phyloP scores from a whole-genome alignment of 2,797 vertebrate species.

The Sebastes glaucus region DNA sequence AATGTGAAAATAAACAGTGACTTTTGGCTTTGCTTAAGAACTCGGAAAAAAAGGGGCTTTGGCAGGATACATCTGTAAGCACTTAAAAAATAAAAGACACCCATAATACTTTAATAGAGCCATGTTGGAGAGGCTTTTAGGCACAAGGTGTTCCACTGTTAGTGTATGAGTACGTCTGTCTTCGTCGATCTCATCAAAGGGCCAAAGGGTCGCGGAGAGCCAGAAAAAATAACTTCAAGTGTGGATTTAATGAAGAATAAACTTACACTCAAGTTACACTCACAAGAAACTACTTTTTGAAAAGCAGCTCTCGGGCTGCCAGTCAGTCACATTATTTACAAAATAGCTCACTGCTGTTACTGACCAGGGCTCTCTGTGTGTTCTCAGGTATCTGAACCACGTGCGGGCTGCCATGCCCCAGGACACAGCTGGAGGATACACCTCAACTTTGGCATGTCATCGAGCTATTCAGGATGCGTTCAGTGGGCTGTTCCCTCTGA shows the following conservation, averaged over 20 bases:
- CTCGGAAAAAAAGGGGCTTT: conserved; percentile 59
- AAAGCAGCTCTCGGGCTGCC: conserved; percentile 37
- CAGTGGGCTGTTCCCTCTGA: conserved; percentile 88
- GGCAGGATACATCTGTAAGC: conserved; percentile 86
- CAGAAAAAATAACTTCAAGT: conserved; percentile 67
- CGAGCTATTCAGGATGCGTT: conserved; percentile 96
- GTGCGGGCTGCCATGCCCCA: conserved; percentile 90
- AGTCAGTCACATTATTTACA: conserved; percentile 53
- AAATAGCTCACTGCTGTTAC: conserved; percentile 42
- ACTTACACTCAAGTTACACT: conserved; percentile 54
- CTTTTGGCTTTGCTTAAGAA: conserved; percentile 65
- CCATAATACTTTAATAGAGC: conserved; percentile 84
- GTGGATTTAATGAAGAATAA: conserved; percentile 67
- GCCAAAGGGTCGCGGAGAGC: conserved; percentile 40
- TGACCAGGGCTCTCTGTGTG: conserved; percentile 55
- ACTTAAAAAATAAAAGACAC: conserved; percentile 87
- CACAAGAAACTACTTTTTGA: conserved; percentile 41
- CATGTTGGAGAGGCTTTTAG: conserved; percentile 77
- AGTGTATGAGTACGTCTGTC: conserved; percentile 55
- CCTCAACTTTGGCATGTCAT: conserved; percentile 92
- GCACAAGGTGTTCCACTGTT: conserved; percentile 69
- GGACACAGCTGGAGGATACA: conserved; percentile 96
- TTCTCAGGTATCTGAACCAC: conserved; percentile 93
- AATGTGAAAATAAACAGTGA: conserved; percentile 76
- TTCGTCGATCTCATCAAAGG: conserved; percentile 64